Conservation (phyloP, 2,113 vertebrate species). For the Candoia aspera region DNA sequence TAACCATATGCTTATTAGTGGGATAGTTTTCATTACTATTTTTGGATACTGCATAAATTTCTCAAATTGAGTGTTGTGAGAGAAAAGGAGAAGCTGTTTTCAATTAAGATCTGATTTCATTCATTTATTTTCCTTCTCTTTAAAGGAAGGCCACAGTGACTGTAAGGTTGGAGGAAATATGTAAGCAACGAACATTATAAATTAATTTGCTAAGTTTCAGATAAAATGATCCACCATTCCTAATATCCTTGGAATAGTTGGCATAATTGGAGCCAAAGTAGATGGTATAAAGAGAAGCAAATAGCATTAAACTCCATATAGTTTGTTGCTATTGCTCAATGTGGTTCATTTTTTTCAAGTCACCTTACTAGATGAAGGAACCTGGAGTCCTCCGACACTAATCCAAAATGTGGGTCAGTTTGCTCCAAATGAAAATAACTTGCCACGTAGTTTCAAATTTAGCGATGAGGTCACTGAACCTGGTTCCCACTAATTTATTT, state of each 20-base stretch:
- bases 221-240: background rate
- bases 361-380: too few species aligned
- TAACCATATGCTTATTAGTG: background rate
- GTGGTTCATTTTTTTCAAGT: background rate
- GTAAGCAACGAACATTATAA: background rate
- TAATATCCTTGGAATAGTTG: background rate
- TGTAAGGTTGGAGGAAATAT: background rate
- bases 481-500: background rate
- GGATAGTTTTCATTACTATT: constrained; percentile 6
- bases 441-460: background rate
- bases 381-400: background rate
- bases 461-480: background rate
- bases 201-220: background rate
- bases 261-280: background rate
- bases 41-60: background rate
- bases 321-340: background rate
- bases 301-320: background rate
- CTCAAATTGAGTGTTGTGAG: background rate
- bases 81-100: constrained; percentile 1
- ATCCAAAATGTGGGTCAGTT: background rate
- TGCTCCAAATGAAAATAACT: background rate
- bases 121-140: constrained; percentile 14
- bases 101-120: constrained; percentile 17
- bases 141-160: background rate
- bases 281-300: background rate